Evolutionary conservation across 2,888 invertebrate species (phyloP), one percentile per base, ranked within the genome.

Genomic region (Punctoribates punctum): DNA sequence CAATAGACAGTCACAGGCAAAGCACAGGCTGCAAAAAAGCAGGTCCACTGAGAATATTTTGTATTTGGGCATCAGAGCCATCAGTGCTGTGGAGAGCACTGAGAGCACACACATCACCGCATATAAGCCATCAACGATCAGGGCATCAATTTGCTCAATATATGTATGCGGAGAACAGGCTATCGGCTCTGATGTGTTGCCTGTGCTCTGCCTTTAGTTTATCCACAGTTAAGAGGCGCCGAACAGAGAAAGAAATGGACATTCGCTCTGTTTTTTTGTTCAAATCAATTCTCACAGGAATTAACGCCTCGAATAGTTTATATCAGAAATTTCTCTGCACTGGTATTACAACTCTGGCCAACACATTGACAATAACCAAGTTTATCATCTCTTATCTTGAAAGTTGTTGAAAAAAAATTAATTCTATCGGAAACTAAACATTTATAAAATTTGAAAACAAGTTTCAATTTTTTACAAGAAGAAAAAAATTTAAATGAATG

Each of bases 91-190:
- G 20, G 54, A 54, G 54, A 17, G 54, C 20, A 42, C n/a, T 6
- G 54, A 54, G 54, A 6, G 20, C 27, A 23, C 8, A 27, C 27
- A 27, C 60, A 60, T 20, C 60, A 60, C 60, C 60, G 15, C 60
- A 60, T 60, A 23, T 25, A 6, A 60, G 54, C 60, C 60, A 60
- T 60, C 60, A 60, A 60, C 60, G 17, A 60, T 60, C 60, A 27
- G n/a, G 27, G 60, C 60, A 60, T 60, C 60, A 60, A 60, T 60
- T 60, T 60, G 60, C 60, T 60, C 60, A 60, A 60, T 60, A 60
- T 25, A 27, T 54, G 54, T 54, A 54, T n/a, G n/a, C n/a, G n/a
- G 54, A n/a, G 54, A 8, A 54, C 54, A 13, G 54, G 15, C 54
- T 54, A n/a, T 54, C 17, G 15, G 54, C 5, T 8, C 54, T 54